A percentile compares a stretch with the other conserved stretches of the same genome.
phyloP scores from a whole-genome alignment of 2,113 vertebrate genomes.

The Pedionomus torquatus region DNA sequence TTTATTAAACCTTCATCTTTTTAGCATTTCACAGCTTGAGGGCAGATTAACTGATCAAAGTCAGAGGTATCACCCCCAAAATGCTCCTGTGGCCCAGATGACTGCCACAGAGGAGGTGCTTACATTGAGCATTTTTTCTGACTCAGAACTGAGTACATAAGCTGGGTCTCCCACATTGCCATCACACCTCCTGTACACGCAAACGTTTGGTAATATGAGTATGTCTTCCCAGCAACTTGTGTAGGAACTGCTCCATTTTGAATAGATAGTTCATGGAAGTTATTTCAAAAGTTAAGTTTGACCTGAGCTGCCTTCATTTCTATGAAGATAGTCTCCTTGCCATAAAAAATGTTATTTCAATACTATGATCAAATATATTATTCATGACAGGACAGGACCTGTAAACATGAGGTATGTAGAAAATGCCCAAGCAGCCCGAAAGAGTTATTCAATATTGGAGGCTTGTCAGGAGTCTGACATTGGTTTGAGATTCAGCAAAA shows the following conservation, averaged over 20 bases:
- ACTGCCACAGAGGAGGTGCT: not conserved
- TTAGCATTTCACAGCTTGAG: not conserved
- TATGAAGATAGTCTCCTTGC: not conserved
- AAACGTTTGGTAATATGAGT: not conserved
- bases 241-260: not conserved
- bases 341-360: not conserved
- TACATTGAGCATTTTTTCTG: not conserved
- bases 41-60: not conserved
- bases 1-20: not conserved
- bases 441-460: not conserved
- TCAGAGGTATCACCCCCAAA: not conserved
- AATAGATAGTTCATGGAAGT: not conserved
- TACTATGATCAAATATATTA: not conserved
- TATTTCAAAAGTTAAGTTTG: not conserved
- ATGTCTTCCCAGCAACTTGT: not conserved
- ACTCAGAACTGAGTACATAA: not conserved
- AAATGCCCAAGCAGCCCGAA: not conserved
- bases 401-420: not conserved
- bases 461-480: not conserved
- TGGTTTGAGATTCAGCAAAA: not conserved
- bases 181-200: not conserved
- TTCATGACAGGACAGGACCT: not conserved
- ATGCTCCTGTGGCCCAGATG: not conserved
- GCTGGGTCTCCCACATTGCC: not conserved
- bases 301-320: not conserved